Evolutionary conservation across 64 coral and sea anemone species (phyloP), one percentile per base, ranked within the genome.

Genomic region (Pachyseris speciosa): DNA sequence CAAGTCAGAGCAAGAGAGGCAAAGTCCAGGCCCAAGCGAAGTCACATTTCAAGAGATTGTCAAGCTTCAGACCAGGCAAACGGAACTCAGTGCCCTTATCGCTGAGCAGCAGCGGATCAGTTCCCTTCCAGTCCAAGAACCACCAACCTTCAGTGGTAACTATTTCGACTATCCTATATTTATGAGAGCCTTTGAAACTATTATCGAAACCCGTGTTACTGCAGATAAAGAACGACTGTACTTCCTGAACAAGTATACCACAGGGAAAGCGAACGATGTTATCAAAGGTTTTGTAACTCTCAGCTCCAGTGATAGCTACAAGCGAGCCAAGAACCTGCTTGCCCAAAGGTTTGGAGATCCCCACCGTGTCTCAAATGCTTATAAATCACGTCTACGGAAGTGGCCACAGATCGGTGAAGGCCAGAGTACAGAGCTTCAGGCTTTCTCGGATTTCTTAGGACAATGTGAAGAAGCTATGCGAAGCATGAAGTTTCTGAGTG

Each of bases 381-480:
- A 31, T n/a, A 66, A 66, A 26, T 12, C 13, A 9, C 13, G n/a
- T 4, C 27, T 66, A 26, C 1, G 72, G n/a, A 34, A 30, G 2
- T 83, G 78, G 78, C 78, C 7, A 7, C 48, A 83, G 48, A 78
- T 78, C 1, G 2, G 13, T 42, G 74, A 78, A 10, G 37, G 81
- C 63, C 31, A 65, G 53, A 16, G n/a, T n/a, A n/a, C n/a, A 67
- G 6, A 2, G 31, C 2, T 9, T 3, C 64, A 2, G 52, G 36
- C 58, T 17, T 84, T 65, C 4, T 67, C 81, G 10, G 81, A 84
- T 24, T 84, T 84, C 37, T 29, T 84, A 9, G 53, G 72, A 1
- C 44, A 34, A 0, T 88, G 86, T 48, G 69, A 88, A 36, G 49
- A 52, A 75, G 86, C 86, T 0, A 88, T 88, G 86, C 55, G 73